Percentiles rank a stretch among this genome's conserved stretches.
phyloP scores from a whole-genome alignment of 2,888 invertebrate genomes.

The Trisateles emortualis region DNA sequence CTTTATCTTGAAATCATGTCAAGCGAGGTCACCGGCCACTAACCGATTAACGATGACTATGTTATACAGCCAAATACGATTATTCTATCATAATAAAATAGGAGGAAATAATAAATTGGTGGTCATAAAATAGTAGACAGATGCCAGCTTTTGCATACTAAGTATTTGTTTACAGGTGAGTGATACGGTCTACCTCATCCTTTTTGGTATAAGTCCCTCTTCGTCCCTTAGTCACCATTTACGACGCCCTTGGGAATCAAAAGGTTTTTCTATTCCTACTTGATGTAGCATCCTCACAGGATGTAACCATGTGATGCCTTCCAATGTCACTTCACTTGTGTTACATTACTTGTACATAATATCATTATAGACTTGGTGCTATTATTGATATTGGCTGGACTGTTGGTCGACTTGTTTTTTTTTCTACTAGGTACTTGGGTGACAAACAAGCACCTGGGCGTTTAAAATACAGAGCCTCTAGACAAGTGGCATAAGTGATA shows the following conservation, averaged over 20 bases:
- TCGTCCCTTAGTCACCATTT: slow-evolving; percentile 31
- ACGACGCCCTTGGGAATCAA: slow-evolving; percentile 20
- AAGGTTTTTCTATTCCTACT: slow-evolving; percentile 6
- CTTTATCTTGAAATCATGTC: too few relatives aligned
- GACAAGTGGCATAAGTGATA: too few relatives aligned
- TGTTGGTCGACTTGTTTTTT: too few relatives aligned
- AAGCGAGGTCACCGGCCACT: too few relatives aligned
- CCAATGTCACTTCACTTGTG: not conserved
- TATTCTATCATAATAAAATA: not conserved
- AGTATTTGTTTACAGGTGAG: slow-evolving; percentile 9
- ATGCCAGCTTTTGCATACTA: slow-evolving; percentile 2
- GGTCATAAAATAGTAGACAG: not conserved
- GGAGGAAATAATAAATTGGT: not conserved
- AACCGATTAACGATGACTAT: too few relatives aligned
- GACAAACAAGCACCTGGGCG: too few relatives aligned
- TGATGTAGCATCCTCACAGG: slow-evolving; percentile 9
- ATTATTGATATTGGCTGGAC: too few relatives aligned
- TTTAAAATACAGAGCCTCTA: too few relatives aligned
- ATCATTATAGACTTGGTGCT: too few relatives aligned
- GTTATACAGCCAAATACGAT: too few relatives aligned
- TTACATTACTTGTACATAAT: not conserved
- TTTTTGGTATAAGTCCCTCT: slow-evolving; percentile 13
- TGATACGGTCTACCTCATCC: slow-evolving; percentile 9
- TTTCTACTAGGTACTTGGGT: too few relatives aligned
- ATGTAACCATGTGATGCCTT: slow-evolving; percentile 2